A percentile compares a stretch with the other conserved stretches of the same genome.
Conservation (phyloP, 2,888 invertebrate genomes). For the Sicus ferrugineus region DNA sequence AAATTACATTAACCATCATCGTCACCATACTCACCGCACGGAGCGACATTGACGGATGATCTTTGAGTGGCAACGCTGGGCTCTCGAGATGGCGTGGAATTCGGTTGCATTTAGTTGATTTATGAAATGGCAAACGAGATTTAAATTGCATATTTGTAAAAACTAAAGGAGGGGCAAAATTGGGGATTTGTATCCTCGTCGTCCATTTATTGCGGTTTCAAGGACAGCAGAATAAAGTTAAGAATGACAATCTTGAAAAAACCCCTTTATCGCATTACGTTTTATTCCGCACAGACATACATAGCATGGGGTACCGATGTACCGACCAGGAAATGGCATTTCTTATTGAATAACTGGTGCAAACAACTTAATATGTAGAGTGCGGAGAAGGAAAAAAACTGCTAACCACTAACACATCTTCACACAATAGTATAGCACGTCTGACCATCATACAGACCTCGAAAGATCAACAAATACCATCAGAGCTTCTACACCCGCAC, state of each 20-base stretch:
- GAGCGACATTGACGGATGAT: constrained; percentile 48
- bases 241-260: no score
- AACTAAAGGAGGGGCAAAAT: constrained; percentile 9
- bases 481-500: constrained; percentile 29
- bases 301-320: no score
- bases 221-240: no score
- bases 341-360: neutral
- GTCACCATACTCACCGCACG: no score
- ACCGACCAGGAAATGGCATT: neutral
- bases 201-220: neutral
- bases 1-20: constrained; percentile 32
- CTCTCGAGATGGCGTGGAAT: constrained; percentile 20
- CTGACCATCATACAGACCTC: neutral
- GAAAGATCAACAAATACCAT: constrained; percentile 8
- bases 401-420: no score
- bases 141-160: constrained; percentile 30
- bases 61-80: neutral
- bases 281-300: neutral
- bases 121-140: constrained; percentile 26
- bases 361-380: no score
- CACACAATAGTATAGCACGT: no score
- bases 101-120: constrained; percentile 27
- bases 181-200: neutral
- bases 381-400: no score
- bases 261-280: no score